These are phyloP conservation scores for Mesorhabditis sp. DNA, from an alignment of 2,888 invertebrate species.

Conservation along the genomic window DNA sequence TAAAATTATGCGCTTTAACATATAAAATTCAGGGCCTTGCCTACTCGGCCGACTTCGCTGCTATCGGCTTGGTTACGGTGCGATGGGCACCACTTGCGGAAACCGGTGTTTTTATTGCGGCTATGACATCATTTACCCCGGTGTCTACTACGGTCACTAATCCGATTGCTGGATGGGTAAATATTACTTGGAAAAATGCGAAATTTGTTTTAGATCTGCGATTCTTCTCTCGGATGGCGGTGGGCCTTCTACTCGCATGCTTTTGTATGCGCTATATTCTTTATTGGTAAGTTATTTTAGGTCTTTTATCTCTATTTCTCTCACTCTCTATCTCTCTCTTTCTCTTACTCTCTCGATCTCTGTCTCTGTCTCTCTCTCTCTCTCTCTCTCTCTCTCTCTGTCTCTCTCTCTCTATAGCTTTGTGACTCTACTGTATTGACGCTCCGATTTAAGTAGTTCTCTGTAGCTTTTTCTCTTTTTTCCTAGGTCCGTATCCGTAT, in stretches of 20 bases:
- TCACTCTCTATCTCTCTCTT: too few relatives aligned
- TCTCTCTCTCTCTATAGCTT: too few relatives aligned
- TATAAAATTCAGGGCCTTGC: slow-evolving; percentile 28
- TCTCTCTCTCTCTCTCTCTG: too few relatives aligned
- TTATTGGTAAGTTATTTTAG: slow-evolving; percentile 12
- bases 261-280: slow-evolving; percentile 23
- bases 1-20: background rate
- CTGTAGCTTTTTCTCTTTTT: too few relatives aligned
- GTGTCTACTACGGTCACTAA: slow-evolving; percentile 45
- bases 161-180: slow-evolving; percentile 44
- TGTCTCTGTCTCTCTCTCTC: too few relatives aligned
- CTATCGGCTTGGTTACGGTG: slow-evolving; percentile 39
- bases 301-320: background rate
- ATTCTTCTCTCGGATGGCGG: slow-evolving; percentile 43
- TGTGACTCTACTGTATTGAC: too few relatives aligned
- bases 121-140: slow-evolving; percentile 49
- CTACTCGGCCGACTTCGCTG: slow-evolving; percentile 41
- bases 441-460: too few relatives aligned
- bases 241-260: slow-evolving; percentile 48
- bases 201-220: slow-evolving; percentile 30
- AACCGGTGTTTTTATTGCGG: slow-evolving; percentile 45
- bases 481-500: too few relatives aligned
- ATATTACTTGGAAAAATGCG: slow-evolving; percentile 1
- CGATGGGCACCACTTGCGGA: slow-evolving; percentile 50
- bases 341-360: too few relatives aligned